These are phyloP conservation scores for Polietes domitor DNA, from an alignment of 2,888 invertebrate genomes.

Conservation along the genomic window DNA sequence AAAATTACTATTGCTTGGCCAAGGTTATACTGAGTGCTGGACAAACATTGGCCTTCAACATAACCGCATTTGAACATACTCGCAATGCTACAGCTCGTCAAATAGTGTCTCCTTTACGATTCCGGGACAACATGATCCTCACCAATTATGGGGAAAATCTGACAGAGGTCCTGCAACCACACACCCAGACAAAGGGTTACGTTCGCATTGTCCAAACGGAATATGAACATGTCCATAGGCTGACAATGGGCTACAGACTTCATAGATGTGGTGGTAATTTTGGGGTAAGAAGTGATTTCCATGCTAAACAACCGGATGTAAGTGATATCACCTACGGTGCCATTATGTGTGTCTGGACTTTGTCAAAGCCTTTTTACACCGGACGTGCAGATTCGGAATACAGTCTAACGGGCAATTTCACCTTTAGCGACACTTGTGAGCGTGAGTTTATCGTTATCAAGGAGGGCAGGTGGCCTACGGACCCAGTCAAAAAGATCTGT, in stretches of 20 bases:
- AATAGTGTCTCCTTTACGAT: not conserved
- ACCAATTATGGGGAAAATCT: conserved; percentile 42
- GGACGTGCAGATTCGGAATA: conserved; percentile 49
- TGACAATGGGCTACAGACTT: conserved; percentile 83
- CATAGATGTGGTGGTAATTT: conserved; percentile 87
- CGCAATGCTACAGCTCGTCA: not conserved
- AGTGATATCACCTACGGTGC: conserved; percentile 71
- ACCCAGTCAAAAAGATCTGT: conserved; percentile 17
- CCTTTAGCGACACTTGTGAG: conserved; percentile 83
- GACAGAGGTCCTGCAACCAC: conserved; percentile 40
- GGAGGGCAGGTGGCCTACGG: conserved; percentile 65
- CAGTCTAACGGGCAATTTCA: conserved; percentile 81
- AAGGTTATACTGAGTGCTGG: conserved; percentile 65
- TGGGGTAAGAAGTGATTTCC: conserved; percentile 73
- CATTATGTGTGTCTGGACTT: conserved; percentile 88
- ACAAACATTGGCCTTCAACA: conserved; percentile 73
- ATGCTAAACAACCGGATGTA: conserved; percentile 77
- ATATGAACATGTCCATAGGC: conserved; percentile 53
- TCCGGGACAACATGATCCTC: not conserved
- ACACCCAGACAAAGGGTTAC: conserved; percentile 59
- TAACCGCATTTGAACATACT: conserved; percentile 46
- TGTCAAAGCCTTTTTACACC: conserved; percentile 73
- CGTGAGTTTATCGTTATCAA: conserved; percentile 82
- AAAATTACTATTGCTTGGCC: conserved; percentile 71
- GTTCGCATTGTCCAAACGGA: conserved; percentile 70